A percentile compares a stretch with the other conserved stretches of the same genome.
Evolutionary conservation across 2,888 invertebrate genomes (phyloP).

Genomic region (Drosophila kanekoi): DNA sequence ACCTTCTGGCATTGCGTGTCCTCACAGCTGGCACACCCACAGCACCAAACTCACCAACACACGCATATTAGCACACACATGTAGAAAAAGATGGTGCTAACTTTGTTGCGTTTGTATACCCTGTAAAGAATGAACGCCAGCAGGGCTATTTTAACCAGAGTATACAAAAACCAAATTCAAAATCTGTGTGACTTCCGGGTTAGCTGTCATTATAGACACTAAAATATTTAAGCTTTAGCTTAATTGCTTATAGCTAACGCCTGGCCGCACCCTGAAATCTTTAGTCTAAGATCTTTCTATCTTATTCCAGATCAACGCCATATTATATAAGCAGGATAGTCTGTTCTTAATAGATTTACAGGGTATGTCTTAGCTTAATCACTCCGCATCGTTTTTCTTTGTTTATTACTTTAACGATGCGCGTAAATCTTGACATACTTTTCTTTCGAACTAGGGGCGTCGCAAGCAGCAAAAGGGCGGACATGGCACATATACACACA

Average conservation of each 20-base stretch:
- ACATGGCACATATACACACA: slow-evolving; percentile 4
- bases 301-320: no score
- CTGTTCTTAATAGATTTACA: slow-evolving; percentile 1
- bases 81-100: slow-evolving; percentile 17
- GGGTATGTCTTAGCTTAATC: slow-evolving; percentile 30
- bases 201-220: no score
- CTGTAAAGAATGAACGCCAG: neutral
- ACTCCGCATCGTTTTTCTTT: slow-evolving; percentile 32
- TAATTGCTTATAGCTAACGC: no score
- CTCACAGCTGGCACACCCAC: slow-evolving; percentile 40
- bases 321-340: no score
- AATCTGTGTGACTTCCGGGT: no score
- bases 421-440: slow-evolving; percentile 80
- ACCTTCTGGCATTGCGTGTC: slow-evolving; percentile 56
- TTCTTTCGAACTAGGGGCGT: slow-evolving; percentile 44
- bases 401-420: slow-evolving; percentile 72
- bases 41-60: slow-evolving; percentile 8
- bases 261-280: no score
- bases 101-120: slow-evolving; percentile 21
- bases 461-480: slow-evolving; percentile 31
- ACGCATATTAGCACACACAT: slow-evolving; percentile 4
- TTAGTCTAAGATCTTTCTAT: no score
- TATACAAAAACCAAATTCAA: no score
- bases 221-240: no score
- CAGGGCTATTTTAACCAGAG: neutral